These are phyloP conservation scores for Melanogrammus aeglefinus DNA, from an alignment of 2,797 vertebrate genomes.

Conservation along the genomic window DNA sequence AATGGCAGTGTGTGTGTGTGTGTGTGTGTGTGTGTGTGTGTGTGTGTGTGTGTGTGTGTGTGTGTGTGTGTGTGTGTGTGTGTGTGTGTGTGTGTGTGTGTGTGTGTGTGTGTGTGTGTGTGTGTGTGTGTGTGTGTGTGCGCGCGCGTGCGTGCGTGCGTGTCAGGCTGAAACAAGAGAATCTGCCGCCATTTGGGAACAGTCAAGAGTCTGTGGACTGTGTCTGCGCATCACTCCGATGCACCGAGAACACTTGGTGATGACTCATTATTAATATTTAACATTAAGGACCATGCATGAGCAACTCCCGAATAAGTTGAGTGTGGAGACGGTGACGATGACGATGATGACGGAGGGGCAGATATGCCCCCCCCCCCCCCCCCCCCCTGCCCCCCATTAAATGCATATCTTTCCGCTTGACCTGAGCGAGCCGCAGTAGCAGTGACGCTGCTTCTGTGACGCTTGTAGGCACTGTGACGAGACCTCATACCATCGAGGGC, in stretches of 20 bases:
- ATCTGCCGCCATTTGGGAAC: conserved; percentile 42
- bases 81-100: conserved; percentile 31
- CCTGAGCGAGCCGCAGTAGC: conserved; percentile 20
- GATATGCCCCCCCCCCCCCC: no score
- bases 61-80: conserved; percentile 30
- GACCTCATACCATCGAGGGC: conserved; percentile 32
- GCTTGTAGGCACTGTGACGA: conserved; percentile 48
- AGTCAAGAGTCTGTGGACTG: conserved; percentile 1
- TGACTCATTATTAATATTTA: background rate
- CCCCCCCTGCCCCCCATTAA: background rate
- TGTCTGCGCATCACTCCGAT: conserved; percentile 2
- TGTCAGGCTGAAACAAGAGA: conserved; percentile 30
- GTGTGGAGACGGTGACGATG: background rate
- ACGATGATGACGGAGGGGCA: no score
- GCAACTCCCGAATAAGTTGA: background rate
- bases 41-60: conserved; percentile 31
- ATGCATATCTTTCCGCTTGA: background rate
- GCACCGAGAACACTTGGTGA: background rate
- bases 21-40: no score
- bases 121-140: conserved; percentile 27
- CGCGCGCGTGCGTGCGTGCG: conserved; percentile 29
- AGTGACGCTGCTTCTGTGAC: conserved; percentile 18
- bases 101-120: conserved; percentile 33
- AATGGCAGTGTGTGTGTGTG: conserved; percentile 35
- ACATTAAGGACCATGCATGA: no score